phyloP scores from a whole-genome alignment of 2,797 vertebrate genomes.

The Hoplostethus atlanticus region DNA sequence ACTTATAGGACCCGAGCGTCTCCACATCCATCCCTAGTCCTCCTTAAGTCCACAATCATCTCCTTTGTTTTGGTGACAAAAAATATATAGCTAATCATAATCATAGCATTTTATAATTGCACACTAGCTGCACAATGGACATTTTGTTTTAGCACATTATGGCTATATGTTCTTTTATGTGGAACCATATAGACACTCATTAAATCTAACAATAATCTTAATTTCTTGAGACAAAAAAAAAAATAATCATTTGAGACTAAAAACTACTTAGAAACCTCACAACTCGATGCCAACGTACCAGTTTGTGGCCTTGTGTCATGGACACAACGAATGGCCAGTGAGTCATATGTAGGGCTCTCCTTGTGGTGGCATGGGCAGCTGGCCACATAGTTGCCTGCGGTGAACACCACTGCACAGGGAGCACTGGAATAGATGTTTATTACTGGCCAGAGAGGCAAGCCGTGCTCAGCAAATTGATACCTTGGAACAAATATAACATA shows the following conservation, averaged over 20 bases:
- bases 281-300: slow-evolving; percentile 14
- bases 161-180: too few species aligned
- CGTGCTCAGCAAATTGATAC: slow-evolving; percentile 79
- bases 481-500: slow-evolving; percentile 80
- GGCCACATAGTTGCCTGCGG: slow-evolving; percentile 77
- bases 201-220: slow-evolving; percentile 21
- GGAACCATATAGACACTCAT: not conserved
- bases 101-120: too few species aligned
- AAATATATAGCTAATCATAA: too few species aligned
- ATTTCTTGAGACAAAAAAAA: not conserved
- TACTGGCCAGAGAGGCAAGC: slow-evolving; percentile 79
- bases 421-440: slow-evolving; percentile 83
- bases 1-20: too few species aligned
- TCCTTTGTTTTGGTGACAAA: too few species aligned
- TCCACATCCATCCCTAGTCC: too few species aligned
- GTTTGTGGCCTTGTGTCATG: slow-evolving; percentile 35
- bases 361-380: slow-evolving; percentile 62
- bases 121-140: too few species aligned
- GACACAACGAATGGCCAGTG: slow-evolving; percentile 38
- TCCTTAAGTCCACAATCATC: too few species aligned
- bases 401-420: slow-evolving; percentile 63
- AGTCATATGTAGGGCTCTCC: slow-evolving; percentile 63
- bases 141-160: too few species aligned
- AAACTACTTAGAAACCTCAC: slow-evolving; percentile 37
- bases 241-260: not conserved